A percentile compares a stretch with the other conserved stretches of the same genome.
Evolutionary conservation across 1,140 invertebrate genomes (phyloP).

Genomic region (Neodiprion pinetum): DNA sequence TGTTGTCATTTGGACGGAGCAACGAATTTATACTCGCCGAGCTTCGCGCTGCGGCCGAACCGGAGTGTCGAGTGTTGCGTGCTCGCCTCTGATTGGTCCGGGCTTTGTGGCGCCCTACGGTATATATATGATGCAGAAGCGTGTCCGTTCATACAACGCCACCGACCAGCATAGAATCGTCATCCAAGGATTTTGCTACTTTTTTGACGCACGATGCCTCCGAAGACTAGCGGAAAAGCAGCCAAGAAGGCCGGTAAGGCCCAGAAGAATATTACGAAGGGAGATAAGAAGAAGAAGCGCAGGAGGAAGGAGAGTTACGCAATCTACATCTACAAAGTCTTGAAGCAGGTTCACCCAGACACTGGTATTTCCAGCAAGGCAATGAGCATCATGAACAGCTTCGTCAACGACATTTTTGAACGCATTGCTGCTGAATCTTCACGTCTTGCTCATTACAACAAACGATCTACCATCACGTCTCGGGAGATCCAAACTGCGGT

Average conservation of each 20-base stretch:
- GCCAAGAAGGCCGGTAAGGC: constrained; percentile 66
- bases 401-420: constrained; percentile 67
- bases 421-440: constrained; percentile 68
- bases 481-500: constrained; percentile 59
- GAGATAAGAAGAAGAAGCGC: constrained; percentile 64
- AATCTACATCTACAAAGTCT: constrained; percentile 75
- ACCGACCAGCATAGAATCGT: not conserved
- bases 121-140: not conserved
- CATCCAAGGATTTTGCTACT: not conserved
- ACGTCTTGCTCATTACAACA: constrained; percentile 65
- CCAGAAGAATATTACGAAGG: constrained; percentile 64
- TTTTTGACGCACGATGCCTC: constrained; percentile 51
- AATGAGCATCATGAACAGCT: constrained; percentile 74
- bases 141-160: not conserved
- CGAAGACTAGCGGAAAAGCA: constrained; percentile 60
- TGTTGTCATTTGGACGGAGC: not conserved
- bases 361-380: constrained; percentile 65
- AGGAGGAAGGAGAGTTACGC: constrained; percentile 73
- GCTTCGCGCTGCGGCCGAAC: not conserved
- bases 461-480: constrained; percentile 59
- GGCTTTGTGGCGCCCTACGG: not conserved
- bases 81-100: not conserved
- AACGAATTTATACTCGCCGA: not conserved
- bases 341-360: constrained; percentile 73
- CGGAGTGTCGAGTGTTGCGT: not conserved